These are phyloP conservation scores for Sebastes jordani DNA, from an alignment of 2,797 vertebrate species.

Conservation along the genomic window DNA sequence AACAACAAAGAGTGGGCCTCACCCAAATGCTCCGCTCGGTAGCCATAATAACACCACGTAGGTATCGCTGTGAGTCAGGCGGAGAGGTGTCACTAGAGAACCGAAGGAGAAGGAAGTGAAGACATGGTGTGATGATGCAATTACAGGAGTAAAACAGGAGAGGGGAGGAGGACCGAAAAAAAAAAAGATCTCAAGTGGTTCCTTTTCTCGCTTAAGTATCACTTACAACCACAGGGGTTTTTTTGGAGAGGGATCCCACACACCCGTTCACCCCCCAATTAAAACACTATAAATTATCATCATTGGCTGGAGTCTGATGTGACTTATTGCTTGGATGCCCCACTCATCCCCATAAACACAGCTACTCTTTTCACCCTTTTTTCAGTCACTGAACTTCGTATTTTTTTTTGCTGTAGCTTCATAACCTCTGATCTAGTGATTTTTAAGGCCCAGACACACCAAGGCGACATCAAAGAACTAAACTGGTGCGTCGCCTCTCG, in stretches of 20 bases:
- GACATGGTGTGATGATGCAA: constrained; percentile 69
- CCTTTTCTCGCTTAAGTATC: constrained; percentile 54
- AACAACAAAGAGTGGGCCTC: constrained; percentile 82
- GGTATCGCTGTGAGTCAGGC: constrained; percentile 65
- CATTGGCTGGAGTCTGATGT: constrained; percentile 53
- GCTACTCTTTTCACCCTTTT: constrained; percentile 37
- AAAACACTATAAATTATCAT: constrained; percentile 61
- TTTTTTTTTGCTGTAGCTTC: background rate
- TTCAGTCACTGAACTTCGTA: background rate
- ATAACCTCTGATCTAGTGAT: background rate
- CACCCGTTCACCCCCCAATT: constrained; percentile 43
- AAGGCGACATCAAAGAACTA: no score
- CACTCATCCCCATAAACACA: constrained; percentile 51
- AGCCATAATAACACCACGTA: constrained; percentile 75
- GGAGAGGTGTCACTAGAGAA: constrained; percentile 72
- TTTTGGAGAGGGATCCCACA: constrained; percentile 44
- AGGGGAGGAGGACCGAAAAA: constrained; percentile 15
- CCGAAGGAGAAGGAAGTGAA: constrained; percentile 58
- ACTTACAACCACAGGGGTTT: constrained; percentile 46
- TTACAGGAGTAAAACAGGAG: constrained; percentile 55
- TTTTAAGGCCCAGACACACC: background rate
- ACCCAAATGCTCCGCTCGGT: constrained; percentile 72
- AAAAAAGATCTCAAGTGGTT: constrained; percentile 35
- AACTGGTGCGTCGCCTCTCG: no score
- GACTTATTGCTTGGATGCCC: constrained; percentile 56